These are phyloP conservation scores for Drosophila subsilvestris DNA, from an alignment of 2,888 invertebrate genomes.

Conservation along the genomic window DNA sequence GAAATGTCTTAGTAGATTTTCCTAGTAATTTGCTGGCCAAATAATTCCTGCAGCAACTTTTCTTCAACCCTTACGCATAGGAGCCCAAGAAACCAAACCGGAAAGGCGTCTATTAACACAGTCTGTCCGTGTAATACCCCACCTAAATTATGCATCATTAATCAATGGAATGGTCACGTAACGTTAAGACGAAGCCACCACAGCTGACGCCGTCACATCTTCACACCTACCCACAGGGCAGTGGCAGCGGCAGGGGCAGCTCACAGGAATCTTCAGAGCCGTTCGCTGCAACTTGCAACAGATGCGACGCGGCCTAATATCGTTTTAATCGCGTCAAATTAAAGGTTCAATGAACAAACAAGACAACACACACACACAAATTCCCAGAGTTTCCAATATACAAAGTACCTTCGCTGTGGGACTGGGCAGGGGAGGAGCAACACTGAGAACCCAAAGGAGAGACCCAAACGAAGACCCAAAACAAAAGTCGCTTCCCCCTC, in stretches of 20 bases:
- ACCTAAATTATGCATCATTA: constrained; percentile 77
- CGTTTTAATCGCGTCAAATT: constrained; percentile 81
- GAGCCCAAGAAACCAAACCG: too few relatives aligned
- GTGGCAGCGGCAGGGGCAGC: too few relatives aligned
- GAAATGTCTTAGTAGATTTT: too few relatives aligned
- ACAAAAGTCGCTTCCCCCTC: not conserved
- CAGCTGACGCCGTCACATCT: constrained; percentile 70
- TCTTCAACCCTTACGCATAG: not conserved
- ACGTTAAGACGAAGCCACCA: constrained; percentile 35
- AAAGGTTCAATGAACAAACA: constrained; percentile 71
- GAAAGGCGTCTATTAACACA: constrained; percentile 72
- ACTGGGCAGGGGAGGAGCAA: not conserved
- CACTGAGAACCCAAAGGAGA: constrained; percentile 2
- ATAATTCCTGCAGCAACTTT: not conserved
- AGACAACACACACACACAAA: constrained; percentile 22
- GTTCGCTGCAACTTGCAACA: constrained; percentile 57
- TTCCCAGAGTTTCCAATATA: constrained; percentile 58
- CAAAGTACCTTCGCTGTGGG: too few relatives aligned
- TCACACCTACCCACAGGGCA: constrained; percentile 73
- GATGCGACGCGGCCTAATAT: constrained; percentile 73
- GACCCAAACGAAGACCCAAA: not conserved
- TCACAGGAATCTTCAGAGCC: constrained; percentile 17
- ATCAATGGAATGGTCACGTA: constrained; percentile 77
- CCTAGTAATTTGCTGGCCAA: too few relatives aligned
- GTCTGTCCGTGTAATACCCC: constrained; percentile 25